Conservation (phyloP, 1,140 invertebrate species). For the Drosophila ogumai region DNA sequence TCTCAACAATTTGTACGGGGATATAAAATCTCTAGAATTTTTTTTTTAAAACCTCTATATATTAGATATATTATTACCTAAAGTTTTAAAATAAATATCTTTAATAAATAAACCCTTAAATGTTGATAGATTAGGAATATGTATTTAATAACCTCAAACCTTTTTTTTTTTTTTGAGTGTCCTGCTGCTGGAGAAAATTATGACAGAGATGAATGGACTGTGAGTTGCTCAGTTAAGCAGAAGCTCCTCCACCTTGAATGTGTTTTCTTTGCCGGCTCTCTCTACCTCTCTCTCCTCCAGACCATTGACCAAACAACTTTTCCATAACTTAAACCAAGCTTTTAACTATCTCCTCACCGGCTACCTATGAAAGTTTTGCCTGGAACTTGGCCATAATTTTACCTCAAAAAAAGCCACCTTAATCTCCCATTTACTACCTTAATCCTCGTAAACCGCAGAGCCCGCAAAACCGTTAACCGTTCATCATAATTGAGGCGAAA, state of each 20-base stretch:
- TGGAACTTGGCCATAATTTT: conserved; percentile 8
- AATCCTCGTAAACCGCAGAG: conserved; percentile 21
- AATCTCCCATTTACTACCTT: conserved; percentile 12
- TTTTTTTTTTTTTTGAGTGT: background rate
- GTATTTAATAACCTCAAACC: no score
- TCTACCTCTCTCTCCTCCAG: background rate
- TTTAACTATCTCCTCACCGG: conserved; percentile 6
- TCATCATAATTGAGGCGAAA: conserved; percentile 23
- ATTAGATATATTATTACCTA: background rate
- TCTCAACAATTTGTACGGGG: no score
- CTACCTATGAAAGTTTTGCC: conserved; percentile 18
- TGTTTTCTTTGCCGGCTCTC: background rate
- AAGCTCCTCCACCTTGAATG: conserved; percentile 7
- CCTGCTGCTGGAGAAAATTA: background rate
- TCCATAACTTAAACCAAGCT: conserved; percentile 6
- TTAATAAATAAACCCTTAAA: no score
- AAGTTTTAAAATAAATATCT: no score
- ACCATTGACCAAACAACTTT: conserved; percentile 4
- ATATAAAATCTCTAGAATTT: no score
- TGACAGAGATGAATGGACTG: conserved; percentile 9
- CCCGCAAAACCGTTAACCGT: conserved; percentile 18
- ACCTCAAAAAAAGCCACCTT: conserved; percentile 7
- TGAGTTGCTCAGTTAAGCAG: conserved; percentile 2
- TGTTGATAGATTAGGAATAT: no score
- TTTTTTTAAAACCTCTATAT: background rate